phyloP scores from a whole-genome alignment of 2,113 vertebrate genomes.

The Echinops telfairi region DNA sequence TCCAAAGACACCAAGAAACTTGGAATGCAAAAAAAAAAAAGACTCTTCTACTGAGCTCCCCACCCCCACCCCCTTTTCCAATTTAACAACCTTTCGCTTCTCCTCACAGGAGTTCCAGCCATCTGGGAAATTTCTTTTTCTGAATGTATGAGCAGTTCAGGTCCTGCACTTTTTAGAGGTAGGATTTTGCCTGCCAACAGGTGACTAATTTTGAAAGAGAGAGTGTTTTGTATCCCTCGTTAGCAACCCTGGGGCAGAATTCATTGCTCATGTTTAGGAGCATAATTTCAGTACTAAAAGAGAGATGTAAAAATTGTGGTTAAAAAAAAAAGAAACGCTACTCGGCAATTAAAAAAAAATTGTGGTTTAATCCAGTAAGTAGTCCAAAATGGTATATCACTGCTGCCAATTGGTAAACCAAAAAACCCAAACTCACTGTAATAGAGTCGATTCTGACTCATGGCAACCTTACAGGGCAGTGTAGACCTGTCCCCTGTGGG shows the following conservation, averaged over 20 bases:
- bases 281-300: constrained; percentile 41
- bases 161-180: not conserved
- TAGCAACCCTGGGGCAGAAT: not conserved
- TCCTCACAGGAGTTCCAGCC: too few species aligned
- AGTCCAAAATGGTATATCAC: constrained; percentile 8
- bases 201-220: constrained; percentile 40
- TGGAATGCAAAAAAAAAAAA: constrained; percentile 21
- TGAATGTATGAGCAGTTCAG: too few species aligned
- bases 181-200: constrained; percentile 20
- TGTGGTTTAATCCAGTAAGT: constrained; percentile 6
- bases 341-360: not conserved
- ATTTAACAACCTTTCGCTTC: too few species aligned
- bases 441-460: too few species aligned
- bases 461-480: too few species aligned
- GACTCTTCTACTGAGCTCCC: not conserved
- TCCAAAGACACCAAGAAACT: constrained; percentile 25
- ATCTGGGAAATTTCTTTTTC: too few species aligned
- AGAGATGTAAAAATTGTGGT: not conserved
- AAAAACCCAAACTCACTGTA: too few species aligned
- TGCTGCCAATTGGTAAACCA: constrained; percentile 25
- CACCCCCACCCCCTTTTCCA: too few species aligned
- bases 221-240: constrained; percentile 20
- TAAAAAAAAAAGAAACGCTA: not conserved
- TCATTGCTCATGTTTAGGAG: constrained; percentile 43
- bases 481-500: too few species aligned